Evolutionary conservation across 1,140 invertebrate genomes (phyloP), one percentile per base, ranked within the genome.

Genomic region (Mya arenaria): DNA sequence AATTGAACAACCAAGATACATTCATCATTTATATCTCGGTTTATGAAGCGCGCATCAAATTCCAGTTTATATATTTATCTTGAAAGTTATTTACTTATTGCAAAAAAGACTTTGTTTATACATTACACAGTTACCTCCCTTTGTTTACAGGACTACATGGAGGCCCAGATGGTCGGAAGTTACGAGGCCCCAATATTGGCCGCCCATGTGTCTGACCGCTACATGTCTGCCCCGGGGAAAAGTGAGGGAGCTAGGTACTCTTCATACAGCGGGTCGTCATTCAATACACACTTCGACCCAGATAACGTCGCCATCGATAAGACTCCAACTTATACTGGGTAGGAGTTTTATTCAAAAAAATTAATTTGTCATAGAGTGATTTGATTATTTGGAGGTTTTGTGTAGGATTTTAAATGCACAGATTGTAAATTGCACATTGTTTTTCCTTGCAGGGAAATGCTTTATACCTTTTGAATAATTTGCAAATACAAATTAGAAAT

Each of bases 261-360:
- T 55, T 92, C 91, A 6, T 92, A 93, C 87, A 91, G 89, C 68
- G 92, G 91, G 0, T 89, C 91, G 32, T 91, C 90, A 28, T 93
- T 93, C 87, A 94, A 94, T 92, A 91, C 94, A 44, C 94, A 94
- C 41, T 95, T 95, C 90, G 94, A 95, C 30, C 95, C 96, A 66
- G 97, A 98, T 92, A 98, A 98, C 93, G 95, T 98, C 75, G 96
- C 96, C 88, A 96, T 98, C 84, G 96, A 96, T 84, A 94, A 96
- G 80, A 95, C 89, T 30, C 92, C 96, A 32, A 95, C 97, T 62
- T 96, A 97, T 90, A 96, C 97, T 92, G 97, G 97, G 97, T 98
- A 95, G 94, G 96, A 93, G 44, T 58, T 6, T 30, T 15, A 34
- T 30, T 34, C n/a, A n/a, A n/a, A n/a, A n/a, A n/a, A n/a, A n/a